These are phyloP conservation scores for Halisarca cf. caerulea DNA, from an alignment of 37 sponge, comb jelly and placozoan genomes.

Conservation along the genomic window DNA sequence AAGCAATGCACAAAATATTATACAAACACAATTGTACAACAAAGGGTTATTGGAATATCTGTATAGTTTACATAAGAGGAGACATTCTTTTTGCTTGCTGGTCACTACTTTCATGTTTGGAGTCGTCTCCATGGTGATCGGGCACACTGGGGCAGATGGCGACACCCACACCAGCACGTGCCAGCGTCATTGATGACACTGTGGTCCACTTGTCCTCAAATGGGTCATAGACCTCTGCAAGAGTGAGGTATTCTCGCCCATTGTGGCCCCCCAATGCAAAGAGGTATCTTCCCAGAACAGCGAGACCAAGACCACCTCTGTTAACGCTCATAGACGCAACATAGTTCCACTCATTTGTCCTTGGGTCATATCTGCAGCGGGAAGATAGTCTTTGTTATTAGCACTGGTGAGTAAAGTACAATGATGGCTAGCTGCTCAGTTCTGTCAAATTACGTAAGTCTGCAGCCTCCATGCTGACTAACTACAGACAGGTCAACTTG, in stretches of 20 bases:
- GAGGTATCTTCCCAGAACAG: constrained; percentile 81
- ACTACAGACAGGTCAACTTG: too few species aligned
- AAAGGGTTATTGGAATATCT: too few species aligned
- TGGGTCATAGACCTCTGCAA: constrained; percentile 83
- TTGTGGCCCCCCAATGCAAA: constrained; percentile 93
- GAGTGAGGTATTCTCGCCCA: constrained; percentile 79
- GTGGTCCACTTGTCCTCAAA: constrained; percentile 74
- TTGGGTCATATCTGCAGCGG: constrained; percentile 85
- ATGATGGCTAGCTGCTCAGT: not conserved
- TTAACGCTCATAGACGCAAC: constrained; percentile 81
- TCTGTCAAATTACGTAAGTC: too few species aligned
- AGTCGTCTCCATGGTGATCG: too few species aligned
- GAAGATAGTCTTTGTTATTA: too few species aligned
- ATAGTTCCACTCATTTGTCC: constrained; percentile 71
- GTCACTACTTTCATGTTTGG: too few species aligned
- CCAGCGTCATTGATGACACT: constrained; percentile 76
- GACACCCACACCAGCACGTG: constrained; percentile 94
- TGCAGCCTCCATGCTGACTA: too few species aligned
- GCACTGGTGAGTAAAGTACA: not conserved
- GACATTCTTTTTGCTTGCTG: not conserved
- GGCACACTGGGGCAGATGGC: constrained; percentile 44
- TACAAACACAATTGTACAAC: too few species aligned
- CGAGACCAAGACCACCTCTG: constrained; percentile 90
- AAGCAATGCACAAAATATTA: too few species aligned
- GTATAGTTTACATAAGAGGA: not conserved